phyloP scores from a whole-genome alignment of 2,888 invertebrate species.

The Pseudeuparius sepicola region DNA sequence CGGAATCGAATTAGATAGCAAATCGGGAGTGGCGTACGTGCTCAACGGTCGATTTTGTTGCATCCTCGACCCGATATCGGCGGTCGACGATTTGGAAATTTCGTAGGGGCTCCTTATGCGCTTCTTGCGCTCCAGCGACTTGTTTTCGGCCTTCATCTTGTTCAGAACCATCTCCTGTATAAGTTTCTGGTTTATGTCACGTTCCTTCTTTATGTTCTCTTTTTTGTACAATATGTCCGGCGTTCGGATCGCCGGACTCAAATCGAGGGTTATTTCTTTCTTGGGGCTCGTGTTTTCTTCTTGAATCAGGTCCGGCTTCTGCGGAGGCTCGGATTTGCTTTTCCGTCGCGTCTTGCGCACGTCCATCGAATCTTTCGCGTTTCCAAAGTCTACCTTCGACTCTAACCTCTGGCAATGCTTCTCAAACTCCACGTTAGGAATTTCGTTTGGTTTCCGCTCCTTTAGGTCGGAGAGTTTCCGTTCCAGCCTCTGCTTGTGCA shows the following conservation, averaged over 20 bases:
- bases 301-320: constrained; percentile 35
- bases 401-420: constrained; percentile 57
- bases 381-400: constrained; percentile 59
- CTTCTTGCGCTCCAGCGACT: constrained; percentile 48
- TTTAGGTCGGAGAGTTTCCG: constrained; percentile 27
- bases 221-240: constrained; percentile 34
- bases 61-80: constrained; percentile 29
- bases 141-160: constrained; percentile 59
- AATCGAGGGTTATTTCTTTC: constrained; percentile 23
- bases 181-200: constrained; percentile 73
- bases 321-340: constrained; percentile 34
- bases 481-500: constrained; percentile 29
- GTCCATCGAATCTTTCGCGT: constrained; percentile 58
- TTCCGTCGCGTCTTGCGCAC: constrained; percentile 47
- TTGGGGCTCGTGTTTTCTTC: constrained; percentile 33
- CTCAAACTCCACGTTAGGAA: constrained; percentile 39
- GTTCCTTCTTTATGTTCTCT: constrained; percentile 68
- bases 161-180: constrained; percentile 77
- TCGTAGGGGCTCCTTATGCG: constrained; percentile 40
- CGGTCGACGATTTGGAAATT: constrained; percentile 34
- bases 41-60: constrained; percentile 24
- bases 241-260: constrained; percentile 24
- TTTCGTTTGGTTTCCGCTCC: constrained; percentile 19
- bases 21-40: constrained; percentile 32
- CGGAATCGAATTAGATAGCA: constrained; percentile 29